Conservation (phyloP, 2,888 invertebrate genomes). For the Linhomoeus sp. region DNA sequence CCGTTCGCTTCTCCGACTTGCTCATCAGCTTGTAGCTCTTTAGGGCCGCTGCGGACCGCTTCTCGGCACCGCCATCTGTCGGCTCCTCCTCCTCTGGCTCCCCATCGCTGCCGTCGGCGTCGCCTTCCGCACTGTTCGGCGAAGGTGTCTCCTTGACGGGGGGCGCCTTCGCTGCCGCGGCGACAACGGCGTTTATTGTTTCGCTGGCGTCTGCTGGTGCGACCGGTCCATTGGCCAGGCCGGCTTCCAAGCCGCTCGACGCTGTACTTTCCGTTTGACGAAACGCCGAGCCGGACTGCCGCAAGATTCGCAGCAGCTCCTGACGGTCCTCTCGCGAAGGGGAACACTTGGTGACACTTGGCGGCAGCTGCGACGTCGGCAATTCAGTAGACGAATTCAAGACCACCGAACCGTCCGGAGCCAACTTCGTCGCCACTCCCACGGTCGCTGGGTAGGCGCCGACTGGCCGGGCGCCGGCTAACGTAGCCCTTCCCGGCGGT, state of each 20-base stretch:
- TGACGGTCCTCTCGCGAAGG: background rate
- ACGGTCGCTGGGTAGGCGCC: background rate
- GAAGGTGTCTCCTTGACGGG: too few relatives aligned
- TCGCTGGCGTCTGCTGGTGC: too few relatives aligned
- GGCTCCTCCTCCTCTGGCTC: too few relatives aligned
- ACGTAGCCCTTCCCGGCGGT: background rate
- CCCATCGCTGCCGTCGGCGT: too few relatives aligned
- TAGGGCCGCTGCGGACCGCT: background rate
- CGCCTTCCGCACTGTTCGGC: too few relatives aligned
- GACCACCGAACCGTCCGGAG: background rate
- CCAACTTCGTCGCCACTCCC: too few relatives aligned
- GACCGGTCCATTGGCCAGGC: too few relatives aligned
- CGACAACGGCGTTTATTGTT: too few relatives aligned
- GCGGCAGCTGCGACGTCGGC: background rate
- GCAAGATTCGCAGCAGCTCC: too few relatives aligned
- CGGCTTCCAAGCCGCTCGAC: background rate
- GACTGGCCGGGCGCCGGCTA: background rate
- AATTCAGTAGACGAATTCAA: background rate
- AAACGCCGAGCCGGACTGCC: background rate
- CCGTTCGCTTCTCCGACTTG: conserved; percentile 26
- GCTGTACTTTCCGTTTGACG: too few relatives aligned
- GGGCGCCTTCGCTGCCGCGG: too few relatives aligned
- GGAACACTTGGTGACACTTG: too few relatives aligned
- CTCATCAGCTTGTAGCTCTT: background rate
- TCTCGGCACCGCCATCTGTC: background rate